Percentiles rank a stretch among this genome's conserved stretches.
Evolutionary conservation across 2,113 vertebrate genomes (phyloP).

Genomic region (Ceyx melanurus): DNA sequence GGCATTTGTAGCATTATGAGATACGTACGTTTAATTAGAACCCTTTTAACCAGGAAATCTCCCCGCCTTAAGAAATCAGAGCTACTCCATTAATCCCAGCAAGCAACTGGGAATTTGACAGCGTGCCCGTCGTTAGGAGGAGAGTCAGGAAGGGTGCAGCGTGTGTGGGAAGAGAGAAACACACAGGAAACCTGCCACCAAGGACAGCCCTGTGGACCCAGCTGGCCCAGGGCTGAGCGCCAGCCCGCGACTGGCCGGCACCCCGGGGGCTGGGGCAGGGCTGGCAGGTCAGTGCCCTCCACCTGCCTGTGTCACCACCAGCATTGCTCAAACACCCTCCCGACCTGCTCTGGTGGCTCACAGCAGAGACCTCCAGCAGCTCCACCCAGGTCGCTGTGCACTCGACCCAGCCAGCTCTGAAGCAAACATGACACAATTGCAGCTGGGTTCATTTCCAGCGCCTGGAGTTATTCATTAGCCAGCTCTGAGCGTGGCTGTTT

Average conservation of each 20-base stretch:
- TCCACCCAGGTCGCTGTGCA: not conserved
- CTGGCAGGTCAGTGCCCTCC: not conserved
- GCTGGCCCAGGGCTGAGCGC: not conserved
- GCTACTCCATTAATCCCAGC: not conserved
- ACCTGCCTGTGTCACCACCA: not conserved
- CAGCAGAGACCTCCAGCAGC: not conserved
- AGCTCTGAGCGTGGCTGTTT: not conserved
- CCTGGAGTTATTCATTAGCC: constrained; percentile 24
- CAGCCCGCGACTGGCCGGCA: not conserved
- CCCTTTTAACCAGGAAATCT: not conserved
- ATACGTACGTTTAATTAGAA: not conserved
- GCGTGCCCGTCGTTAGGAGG: not conserved
- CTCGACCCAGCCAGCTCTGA: not conserved
- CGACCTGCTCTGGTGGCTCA: fast-evolving
- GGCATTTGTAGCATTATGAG: not conserved
- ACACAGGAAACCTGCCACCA: constrained; percentile 38
- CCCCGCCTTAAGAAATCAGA: not conserved
- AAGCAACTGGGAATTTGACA: not conserved
- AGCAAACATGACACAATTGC: constrained; percentile 14
- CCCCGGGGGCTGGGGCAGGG: not conserved
- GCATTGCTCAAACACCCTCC: not conserved
- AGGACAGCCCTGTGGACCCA: not conserved
- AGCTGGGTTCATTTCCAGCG: not conserved
- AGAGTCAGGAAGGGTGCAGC: constrained; percentile 35
- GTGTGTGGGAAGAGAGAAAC: constrained; percentile 9